Evolutionary conservation across 2,113 vertebrate species (phyloP).

Genomic region (Tauraco erythrolophus): DNA sequence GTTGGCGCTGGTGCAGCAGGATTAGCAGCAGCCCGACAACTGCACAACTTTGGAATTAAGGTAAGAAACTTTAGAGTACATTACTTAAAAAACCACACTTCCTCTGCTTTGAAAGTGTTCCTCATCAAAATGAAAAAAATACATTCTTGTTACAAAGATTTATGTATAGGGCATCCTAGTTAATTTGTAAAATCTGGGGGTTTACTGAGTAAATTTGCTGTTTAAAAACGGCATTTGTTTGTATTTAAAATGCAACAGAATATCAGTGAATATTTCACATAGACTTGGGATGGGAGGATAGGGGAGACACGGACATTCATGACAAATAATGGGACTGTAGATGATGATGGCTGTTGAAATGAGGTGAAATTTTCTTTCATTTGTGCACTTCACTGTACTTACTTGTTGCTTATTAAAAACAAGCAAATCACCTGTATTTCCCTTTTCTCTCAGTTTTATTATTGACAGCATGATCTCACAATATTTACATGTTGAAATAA

Average conservation of each 20-base stretch:
- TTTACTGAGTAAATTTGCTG: background rate
- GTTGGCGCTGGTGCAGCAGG: constrained; percentile 93
- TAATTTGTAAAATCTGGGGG: background rate
- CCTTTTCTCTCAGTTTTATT: background rate
- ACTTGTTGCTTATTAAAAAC: background rate
- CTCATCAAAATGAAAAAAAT: background rate
- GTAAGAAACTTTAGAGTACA: constrained; percentile 68
- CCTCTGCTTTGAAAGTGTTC: background rate
- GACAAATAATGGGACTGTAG: background rate
- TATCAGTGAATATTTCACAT: background rate
- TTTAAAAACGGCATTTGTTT: background rate
- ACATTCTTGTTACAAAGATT: background rate
- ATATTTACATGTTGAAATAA: background rate
- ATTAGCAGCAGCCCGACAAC: constrained; percentile 91
- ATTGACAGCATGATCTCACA: background rate
- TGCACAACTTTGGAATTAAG: constrained; percentile 95
- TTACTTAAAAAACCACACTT: background rate
- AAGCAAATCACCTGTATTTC: background rate
- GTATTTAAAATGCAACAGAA: background rate
- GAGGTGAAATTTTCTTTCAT: background rate
- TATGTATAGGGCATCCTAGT: background rate
- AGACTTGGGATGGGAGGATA: background rate
- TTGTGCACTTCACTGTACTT: background rate
- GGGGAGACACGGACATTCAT: background rate
- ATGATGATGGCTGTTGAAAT: background rate